Base-by-base conservation (phyloP, 1,140 invertebrate genomes). In the Aphidius gifuensis region DNA sequence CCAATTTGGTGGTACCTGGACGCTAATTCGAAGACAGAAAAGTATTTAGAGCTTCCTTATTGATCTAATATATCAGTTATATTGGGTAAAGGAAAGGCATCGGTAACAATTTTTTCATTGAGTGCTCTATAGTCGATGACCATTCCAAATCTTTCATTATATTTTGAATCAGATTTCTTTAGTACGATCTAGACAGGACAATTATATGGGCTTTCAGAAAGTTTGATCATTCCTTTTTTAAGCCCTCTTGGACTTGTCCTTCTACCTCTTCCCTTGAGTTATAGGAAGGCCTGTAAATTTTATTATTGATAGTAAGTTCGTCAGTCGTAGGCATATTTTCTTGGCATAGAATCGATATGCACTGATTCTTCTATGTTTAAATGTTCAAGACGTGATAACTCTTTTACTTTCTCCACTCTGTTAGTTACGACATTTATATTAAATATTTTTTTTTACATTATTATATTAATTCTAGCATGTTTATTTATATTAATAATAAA, bases 51-150 rank as follows among this genome's bases (percentile, higher is more conserved):
- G n/a, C n/a, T n/a, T n/a, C n/a, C n/a, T n/a, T n/a, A n/a, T n/a
- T n/a, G n/a, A n/a, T n/a, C n/a, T n/a, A n/a, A n/a, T n/a, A n/a
- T n/a, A n/a, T n/a, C n/a, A n/a, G n/a, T n/a, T n/a, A n/a, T n/a
- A n/a, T n/a, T n/a, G n/a, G n/a, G n/a, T n/a, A n/a, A n/a, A n/a
- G n/a, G n/a, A n/a, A 79, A 87, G 43, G 66, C 71, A 68, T 86
- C 83, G 6, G 67, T 70, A 32, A 80, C 65, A 7, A 76, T 80
- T 46, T 68, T 67, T 56, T 77, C 69, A 67, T 82, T 82, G 58
- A 81, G 51, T 62, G 74, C 73, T 49, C 75, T 51, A 56, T 72
- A 81, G 68, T 79, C 79, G 9, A 79, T 68, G 32, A 78, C 74
- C 11, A 82, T 40, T 42, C 78, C 56, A 67, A 68, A 77, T 70